Evolutionary conservation across 2,888 invertebrate genomes (phyloP), one percentile per base, ranked within the genome.

Genomic region (Tetrapedia diversipes): DNA sequence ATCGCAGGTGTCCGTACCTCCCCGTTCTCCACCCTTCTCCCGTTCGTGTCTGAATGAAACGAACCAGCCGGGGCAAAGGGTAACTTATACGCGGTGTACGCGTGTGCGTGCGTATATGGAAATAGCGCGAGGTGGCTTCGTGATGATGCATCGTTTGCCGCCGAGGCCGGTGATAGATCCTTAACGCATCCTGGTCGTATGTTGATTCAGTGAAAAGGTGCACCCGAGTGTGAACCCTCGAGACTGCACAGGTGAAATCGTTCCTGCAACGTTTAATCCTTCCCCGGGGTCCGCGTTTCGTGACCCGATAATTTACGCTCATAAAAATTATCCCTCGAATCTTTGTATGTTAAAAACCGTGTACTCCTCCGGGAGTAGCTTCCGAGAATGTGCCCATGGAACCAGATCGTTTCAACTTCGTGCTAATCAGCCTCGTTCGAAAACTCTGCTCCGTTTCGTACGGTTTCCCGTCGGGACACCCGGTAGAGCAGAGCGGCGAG

Each of bases 1-100:
- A 53, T 47, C 59, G 77, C 87, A 90, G 90, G 90, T 90, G 89
- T 74, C 76, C 39, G 61, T 11, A 45, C 73, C 71, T 24, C 16
- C 2, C 65, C 16, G 63, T 73, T 79, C 74, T 85, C 87, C n/a
- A n/a, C n/a, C 84, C 85, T 85, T 81, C 84, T 79, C 83, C 83
- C 85, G 77, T 83, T 81, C 63, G 66, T 63, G 79, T 84, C 27
- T 87, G 84, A 85, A 83, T 83, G 78, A 80, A 77, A 78, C 71
- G 80, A 83, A 82, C 80, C 83, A 69, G 73, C 63, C 34, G 51
- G 27, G 56, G 27, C 61, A 72, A 77, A 81, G 87, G 83, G 82
- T 85, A 79, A 77, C 74, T 83, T n/a, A n/a, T n/a, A n/a, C n/a
- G n/a, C n/a, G n/a, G n/a, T n/a, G n/a, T n/a, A n/a, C n/a, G n/a